These are phyloP conservation scores for Sipha flava DNA, from an alignment of 1,140 invertebrate genomes.

Conservation along the genomic window DNA sequence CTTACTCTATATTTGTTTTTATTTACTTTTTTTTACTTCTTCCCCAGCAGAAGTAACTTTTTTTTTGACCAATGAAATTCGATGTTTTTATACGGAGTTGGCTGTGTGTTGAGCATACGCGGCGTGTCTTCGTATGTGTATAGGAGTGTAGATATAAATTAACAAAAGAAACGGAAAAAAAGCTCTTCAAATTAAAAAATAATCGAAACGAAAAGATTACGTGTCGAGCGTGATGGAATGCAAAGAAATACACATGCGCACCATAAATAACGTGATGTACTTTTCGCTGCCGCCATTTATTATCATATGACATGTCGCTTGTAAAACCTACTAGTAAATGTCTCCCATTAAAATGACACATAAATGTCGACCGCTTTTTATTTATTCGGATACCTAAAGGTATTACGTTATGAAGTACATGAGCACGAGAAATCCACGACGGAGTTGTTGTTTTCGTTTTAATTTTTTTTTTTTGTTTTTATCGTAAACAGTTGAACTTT, in stretches of 20 bases:
- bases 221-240: background rate
- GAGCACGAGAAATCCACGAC: background rate
- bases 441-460: too few relatives aligned
- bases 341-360: conserved; percentile 3
- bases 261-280: background rate
- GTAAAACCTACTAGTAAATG: background rate
- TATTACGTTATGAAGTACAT: background rate
- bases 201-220: background rate
- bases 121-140: background rate
- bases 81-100: too few relatives aligned
- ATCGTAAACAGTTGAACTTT: conserved; percentile 3
- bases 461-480: background rate
- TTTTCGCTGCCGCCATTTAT: background rate
- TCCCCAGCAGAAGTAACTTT: background rate
- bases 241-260: background rate
- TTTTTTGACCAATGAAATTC: too few relatives aligned
- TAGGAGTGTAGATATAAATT: background rate
- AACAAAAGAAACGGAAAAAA: background rate
- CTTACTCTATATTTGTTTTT: background rate
- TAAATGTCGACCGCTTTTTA: conserved; percentile 5
- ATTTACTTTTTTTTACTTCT: background rate
- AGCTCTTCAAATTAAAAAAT: background rate
- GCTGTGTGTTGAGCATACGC: too few relatives aligned
- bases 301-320: background rate
- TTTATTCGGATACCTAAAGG: background rate